These are phyloP conservation scores for Acridotheres tristis DNA, from an alignment of 2,797 vertebrate species.

Conservation along the genomic window DNA sequence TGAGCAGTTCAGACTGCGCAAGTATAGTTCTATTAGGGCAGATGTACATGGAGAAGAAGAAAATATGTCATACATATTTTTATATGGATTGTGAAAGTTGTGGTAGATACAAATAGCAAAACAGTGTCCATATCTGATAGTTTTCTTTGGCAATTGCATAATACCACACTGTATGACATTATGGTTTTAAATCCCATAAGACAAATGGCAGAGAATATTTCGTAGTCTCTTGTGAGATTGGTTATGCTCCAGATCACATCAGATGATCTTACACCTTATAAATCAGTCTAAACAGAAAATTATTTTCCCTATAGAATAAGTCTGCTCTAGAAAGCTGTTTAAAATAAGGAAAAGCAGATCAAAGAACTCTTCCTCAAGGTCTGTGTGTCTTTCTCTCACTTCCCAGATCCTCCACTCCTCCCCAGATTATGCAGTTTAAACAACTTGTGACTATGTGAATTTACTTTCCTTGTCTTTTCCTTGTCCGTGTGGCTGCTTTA, in stretches of 20 bases:
- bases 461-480: background rate
- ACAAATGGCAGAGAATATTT: background rate
- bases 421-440: background rate
- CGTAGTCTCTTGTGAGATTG: background rate
- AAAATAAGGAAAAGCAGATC: background rate
- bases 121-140: background rate
- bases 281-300: background rate
- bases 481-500: background rate
- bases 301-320: background rate
- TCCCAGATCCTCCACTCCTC: rapidly evolving
- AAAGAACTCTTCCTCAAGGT: background rate
- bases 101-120: background rate
- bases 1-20: background rate
- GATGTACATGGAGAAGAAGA: background rate
- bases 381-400: background rate
- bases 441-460: background rate
- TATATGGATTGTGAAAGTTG: background rate
- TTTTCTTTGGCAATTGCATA: background rate
- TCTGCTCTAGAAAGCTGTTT: background rate
- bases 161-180: background rate
- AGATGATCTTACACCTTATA: background rate
- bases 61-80: background rate
- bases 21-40: background rate
- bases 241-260: background rate
- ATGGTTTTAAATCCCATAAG: background rate